These are phyloP conservation scores for Vipera latastei DNA, from an alignment of 2,797 vertebrate genomes.

Conservation along the genomic window DNA sequence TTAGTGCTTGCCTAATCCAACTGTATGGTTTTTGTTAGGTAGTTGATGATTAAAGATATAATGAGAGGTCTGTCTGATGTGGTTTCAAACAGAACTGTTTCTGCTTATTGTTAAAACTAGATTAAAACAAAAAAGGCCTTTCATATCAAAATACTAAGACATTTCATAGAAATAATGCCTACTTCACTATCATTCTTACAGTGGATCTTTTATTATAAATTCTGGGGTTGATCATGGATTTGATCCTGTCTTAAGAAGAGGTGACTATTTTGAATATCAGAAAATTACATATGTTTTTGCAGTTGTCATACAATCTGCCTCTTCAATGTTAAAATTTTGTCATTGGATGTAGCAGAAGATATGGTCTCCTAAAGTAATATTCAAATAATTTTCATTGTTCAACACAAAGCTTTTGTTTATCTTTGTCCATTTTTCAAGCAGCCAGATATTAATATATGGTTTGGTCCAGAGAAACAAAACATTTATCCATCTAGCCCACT, in stretches of 20 bases:
- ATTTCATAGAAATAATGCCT: slow-evolving; percentile 35
- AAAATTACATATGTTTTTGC: background rate
- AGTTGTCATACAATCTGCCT: background rate
- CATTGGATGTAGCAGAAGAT: too few relatives aligned
- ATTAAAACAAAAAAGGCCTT: slow-evolving; percentile 6
- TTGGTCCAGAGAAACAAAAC: background rate
- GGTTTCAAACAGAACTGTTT: slow-evolving; percentile 17
- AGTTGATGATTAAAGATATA: slow-evolving; percentile 21
- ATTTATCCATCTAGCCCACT: background rate
- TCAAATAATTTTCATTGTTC: background rate
- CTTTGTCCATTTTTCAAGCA: background rate
- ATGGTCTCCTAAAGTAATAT: background rate
- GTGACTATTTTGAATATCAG: background rate
- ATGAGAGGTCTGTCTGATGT: slow-evolving; percentile 18
- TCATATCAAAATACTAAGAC: background rate
- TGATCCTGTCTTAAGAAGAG: background rate
- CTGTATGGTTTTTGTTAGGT: background rate
- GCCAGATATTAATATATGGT: background rate
- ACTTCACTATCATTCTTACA: background rate
- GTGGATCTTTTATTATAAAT: background rate
- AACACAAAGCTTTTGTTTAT: background rate
- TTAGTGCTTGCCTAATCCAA: slow-evolving; percentile 32
- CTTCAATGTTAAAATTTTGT: too few relatives aligned
- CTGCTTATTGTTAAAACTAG: background rate
- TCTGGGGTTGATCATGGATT: background rate